Percentiles rank a stretch among this genome's conserved stretches.
Evolutionary conservation across 2,797 vertebrate species (phyloP).

Genomic region (Myotis vivesi): DNA sequence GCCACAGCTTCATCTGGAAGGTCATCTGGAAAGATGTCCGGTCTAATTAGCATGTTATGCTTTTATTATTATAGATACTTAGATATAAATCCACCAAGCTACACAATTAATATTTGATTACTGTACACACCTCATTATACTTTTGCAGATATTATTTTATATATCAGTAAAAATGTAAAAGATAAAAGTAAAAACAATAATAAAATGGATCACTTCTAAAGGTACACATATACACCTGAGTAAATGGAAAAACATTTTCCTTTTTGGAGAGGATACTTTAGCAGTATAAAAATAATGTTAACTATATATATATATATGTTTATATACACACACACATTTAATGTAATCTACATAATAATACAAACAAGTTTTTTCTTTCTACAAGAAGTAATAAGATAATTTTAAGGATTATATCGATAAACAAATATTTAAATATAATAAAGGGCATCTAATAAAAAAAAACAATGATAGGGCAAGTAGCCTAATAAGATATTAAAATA

Average conservation of each 20-base stretch:
- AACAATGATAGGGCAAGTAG: not conserved
- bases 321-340: not conserved
- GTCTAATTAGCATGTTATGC: too few species aligned
- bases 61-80: not conserved
- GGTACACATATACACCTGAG: not conserved
- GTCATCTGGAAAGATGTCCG: too few species aligned
- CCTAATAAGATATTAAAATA: not conserved
- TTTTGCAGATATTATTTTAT: not conserved
- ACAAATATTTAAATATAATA: not conserved
- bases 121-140: not conserved
- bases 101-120: not conserved
- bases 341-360: not conserved
- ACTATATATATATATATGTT: not conserved
- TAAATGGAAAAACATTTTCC: not conserved
- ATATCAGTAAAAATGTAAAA: not conserved
- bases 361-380: not conserved
- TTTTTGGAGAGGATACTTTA: not conserved
- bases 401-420: not conserved
- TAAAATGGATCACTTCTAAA: not conserved
- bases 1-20: too few species aligned
- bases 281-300: not conserved
- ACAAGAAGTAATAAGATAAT: not conserved
- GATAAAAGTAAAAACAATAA: not conserved
- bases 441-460: not conserved
- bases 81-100: not conserved